phyloP scores from a whole-genome alignment of 2,888 invertebrate genomes.

The Empis stercorea region DNA sequence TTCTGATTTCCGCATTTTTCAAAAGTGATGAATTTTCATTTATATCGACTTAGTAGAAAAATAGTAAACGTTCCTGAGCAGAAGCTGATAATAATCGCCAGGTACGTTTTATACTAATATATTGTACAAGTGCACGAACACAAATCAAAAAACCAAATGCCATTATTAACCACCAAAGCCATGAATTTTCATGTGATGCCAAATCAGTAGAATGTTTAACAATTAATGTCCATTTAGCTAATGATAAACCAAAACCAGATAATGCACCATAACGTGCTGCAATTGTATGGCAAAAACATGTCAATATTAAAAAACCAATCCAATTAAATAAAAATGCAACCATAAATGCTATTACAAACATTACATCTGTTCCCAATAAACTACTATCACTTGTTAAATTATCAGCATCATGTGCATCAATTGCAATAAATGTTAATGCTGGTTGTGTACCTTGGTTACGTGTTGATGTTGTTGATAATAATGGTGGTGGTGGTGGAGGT shows the following conservation, averaged over 20 bases:
- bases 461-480: constrained; percentile 10
- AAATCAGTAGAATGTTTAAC: constrained; percentile 83
- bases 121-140: constrained; percentile 74
- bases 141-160: constrained; percentile 80
- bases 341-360: constrained; percentile 88
- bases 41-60: constrained; percentile 59
- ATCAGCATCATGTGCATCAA: constrained; percentile 55
- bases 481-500: constrained; percentile 25
- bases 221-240: constrained; percentile 91
- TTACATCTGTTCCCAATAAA: constrained; percentile 81
- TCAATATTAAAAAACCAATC: constrained; percentile 80
- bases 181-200: constrained; percentile 75
- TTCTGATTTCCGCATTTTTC: neutral
- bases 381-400: constrained; percentile 65
- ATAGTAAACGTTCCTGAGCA: constrained; percentile 73
- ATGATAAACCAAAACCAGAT: constrained; percentile 82
- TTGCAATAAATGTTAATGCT: constrained; percentile 59
- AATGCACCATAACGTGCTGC: constrained; percentile 86
- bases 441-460: constrained; percentile 27
- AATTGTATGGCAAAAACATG: constrained; percentile 90
- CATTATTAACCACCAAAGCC: constrained; percentile 89
- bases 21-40: neutral
- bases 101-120: constrained; percentile 77
- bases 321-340: constrained; percentile 93
- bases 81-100: constrained; percentile 77